Evolutionary conservation across 1,140 invertebrate genomes (phyloP), one percentile per base, ranked within the genome.

Genomic region (Eriocheir sinensis): DNA sequence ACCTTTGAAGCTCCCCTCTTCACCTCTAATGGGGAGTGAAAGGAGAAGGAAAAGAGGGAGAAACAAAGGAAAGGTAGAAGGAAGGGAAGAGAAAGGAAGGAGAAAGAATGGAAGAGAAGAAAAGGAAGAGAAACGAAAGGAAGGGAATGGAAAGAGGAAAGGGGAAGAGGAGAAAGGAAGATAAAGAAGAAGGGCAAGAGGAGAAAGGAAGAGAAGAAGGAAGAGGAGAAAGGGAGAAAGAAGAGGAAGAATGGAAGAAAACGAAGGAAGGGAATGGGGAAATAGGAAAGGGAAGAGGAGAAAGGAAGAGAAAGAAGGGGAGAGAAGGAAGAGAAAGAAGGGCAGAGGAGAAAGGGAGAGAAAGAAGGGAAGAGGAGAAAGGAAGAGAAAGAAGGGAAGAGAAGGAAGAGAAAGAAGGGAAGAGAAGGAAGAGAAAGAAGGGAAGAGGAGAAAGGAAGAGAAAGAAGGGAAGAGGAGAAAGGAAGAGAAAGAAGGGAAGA

Each of bases 281-380:
- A 30, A 85, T 17, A 85, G 81, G 32, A 30, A 85, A 30, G 32
- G 81, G 32, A 30, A 41, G 88, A 89, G 38, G 44, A 30, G 32
- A 3, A 92, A 34, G 34, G 72, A 72, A 3, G 80, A 27, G 27
- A 27, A 36, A 27, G 80, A 34, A 80, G 44, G 30, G 44, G 40
- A 38, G 40, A 27, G n/a, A n/a, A 85, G 41, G 30, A n/a, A 36
- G 85, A 86, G 27, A 44, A 30, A 53, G 89, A 30, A 41, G 92
- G 90, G 93, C 36, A 93, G 89, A 72, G 36, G 89, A 86, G 95
- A 88, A 88, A 94, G 95, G 53, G 88, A 85, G 81, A 36, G 93
- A 27, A 85, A 9, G 30, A 90, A 32, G 38, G 40, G 86, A 93
- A 79, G 89, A 40, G 72, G 92, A 85, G n/a, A 53, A 95, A 53